Evolutionary conservation across 2,113 vertebrate genomes (phyloP), one percentile per base, ranked within the genome.

Genomic region (Malurus elegans): DNA sequence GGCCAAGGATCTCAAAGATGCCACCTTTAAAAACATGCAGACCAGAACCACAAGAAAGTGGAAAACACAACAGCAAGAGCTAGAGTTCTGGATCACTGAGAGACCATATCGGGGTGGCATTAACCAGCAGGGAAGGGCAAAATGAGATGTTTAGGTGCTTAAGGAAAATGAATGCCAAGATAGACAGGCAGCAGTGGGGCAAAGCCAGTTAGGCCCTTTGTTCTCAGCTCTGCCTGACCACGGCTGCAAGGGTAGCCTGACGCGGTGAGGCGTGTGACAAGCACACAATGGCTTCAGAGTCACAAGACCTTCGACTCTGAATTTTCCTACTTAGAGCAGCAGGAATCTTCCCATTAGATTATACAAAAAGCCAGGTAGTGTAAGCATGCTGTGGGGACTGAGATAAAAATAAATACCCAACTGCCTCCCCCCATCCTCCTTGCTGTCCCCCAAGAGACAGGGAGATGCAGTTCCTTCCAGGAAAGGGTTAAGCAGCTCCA

Each of bases 401-500:
- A 92, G 45, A 61, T 12, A 32, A 79, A 83, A 84, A 24, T 2
- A 53, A 87, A 51, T 23, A 42, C 5, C 14, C 36, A 8, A 18
- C 6, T 6, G 7, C 13, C 15, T 29, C 47, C 26, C 26, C 26
- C 26, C 26, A 42, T 32, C 4, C 8, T 24, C 12, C 24, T 9
- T 0, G 0, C 6, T 0, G 0, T 1, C 5, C 8, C 0, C 9
- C 4, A 8, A n/a, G 29, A 64, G 38, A 50, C 12, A 44, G 38
- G 5, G 45, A 87, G 42, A 50, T 12, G 28, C 12, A 32, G 17
- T 8, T 79, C n/a, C 29, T 61, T 56, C 47, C 76, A 66, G 32
- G 47, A 74, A 91, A 74, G 76, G 45, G 91, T 94, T 94, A 91
- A 78, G 21, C 2, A 8, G 42, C 51, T 78, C 60, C 60, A 61